Percentiles rank a stretch among this genome's conserved stretches.
Evolutionary conservation across 1,140 invertebrate genomes (phyloP).

Genomic region (Listronotus bonariensis): DNA sequence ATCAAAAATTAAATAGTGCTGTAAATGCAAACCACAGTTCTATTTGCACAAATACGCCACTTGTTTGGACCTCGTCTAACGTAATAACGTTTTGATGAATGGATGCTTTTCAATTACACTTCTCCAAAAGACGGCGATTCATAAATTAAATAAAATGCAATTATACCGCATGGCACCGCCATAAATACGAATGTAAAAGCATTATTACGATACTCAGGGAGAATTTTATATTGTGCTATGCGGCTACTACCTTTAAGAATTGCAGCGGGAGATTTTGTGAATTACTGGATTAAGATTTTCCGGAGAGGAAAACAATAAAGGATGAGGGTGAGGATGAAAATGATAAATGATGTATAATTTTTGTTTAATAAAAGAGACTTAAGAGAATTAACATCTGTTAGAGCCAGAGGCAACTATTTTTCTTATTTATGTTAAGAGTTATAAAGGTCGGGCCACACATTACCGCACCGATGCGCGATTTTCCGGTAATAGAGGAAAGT

Average conservation of each 20-base stretch:
- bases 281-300: slow-evolving; percentile 30
- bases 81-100: slow-evolving; percentile 27
- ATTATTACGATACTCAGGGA: slow-evolving; percentile 21
- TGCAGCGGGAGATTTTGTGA: slow-evolving; percentile 24
- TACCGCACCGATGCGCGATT: no score
- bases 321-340: slow-evolving; percentile 11
- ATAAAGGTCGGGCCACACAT: no score
- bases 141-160: slow-evolving; percentile 32
- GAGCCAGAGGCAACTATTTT: no score
- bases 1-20: no score
- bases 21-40: no score
- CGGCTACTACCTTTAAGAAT: slow-evolving; percentile 22
- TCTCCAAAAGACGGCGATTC: slow-evolving; percentile 10
- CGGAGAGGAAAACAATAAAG: slow-evolving; percentile 5
- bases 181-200: slow-evolving; percentile 29
- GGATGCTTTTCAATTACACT: slow-evolving; percentile 19
- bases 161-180: slow-evolving; percentile 14
- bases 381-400: no score
- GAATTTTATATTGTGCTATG: slow-evolving; percentile 30
- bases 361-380: no score
- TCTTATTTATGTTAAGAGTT: no score
- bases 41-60: background rate
- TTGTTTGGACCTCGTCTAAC: background rate
- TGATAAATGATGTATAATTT: slow-evolving; percentile 15
- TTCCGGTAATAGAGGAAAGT: no score